Base-by-base conservation (phyloP, 2,888 invertebrate genomes). In the Sesamia inferens region DNA sequence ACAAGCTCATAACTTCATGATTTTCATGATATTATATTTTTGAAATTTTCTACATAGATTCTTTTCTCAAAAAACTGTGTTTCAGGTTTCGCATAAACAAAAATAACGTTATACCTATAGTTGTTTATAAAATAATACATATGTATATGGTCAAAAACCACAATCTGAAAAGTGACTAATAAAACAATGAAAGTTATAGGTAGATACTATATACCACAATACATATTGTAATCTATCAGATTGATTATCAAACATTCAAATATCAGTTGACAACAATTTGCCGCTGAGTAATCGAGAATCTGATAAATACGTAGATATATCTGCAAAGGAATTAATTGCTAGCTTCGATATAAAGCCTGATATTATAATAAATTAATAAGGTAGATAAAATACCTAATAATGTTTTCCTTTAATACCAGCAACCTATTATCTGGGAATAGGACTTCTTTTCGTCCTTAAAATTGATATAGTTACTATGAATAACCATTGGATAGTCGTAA, bases 251-350 rank as follows among this genome's bases (percentile, higher is more conserved):
- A 63, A 76, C 58, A 66, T 65, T 47, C 51, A 24, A 55, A 65
- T 24, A 39, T 51, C 24, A 47, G 39, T 59, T 58, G 55, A 65
- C 58, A 51, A 76, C 66, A 67, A 67, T 67, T 55, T 58, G 47
- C n/a, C 55, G 55, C 58, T 67, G 78, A 81, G 48, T 67, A 54
- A 76, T 70, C 42, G n/a, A n/a, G 63, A 48, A 76, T 59, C 54
- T 62, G 58, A 79, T 81, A 69, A 78, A n/a, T n/a, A n/a, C n/a
- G n/a, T n/a, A n/a, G 31, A 31, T 31, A 81, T 57, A 76, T 81
- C 44, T 39, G 31, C 48, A 39, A 24, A 42, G 31, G 22, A 59
- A 76, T 31, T 55, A 22, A 70, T 70, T 70, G 13, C 48, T 67
- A 47, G 24, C n/a, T 59, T 54, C 16, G 3, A 66, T 2, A 65